Conservation (phyloP, 2,888 invertebrate species). For the Operophtera brumata region DNA sequence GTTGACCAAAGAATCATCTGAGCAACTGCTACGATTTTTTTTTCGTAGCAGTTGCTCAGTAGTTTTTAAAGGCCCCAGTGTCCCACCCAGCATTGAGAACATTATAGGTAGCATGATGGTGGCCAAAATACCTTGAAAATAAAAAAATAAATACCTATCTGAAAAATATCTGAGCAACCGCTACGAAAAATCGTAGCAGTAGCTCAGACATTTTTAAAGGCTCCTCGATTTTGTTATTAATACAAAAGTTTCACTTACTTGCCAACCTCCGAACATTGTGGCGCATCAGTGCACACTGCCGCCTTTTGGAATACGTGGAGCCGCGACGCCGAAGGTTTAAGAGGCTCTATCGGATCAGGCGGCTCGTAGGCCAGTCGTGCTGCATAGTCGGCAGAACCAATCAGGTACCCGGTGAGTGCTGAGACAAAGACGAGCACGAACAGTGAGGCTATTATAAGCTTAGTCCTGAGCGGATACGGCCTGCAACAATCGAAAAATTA, state of each 20-base stretch:
- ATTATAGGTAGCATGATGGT: no score
- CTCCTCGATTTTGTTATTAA: no score
- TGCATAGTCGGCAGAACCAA: constrained; percentile 50
- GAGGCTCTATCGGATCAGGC: constrained; percentile 83
- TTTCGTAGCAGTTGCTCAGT: no score
- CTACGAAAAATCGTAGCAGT: no score
- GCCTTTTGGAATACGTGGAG: constrained; percentile 84
- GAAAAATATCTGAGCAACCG: no score
- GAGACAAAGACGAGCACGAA: constrained; percentile 55
- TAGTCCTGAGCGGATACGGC: constrained; percentile 57
- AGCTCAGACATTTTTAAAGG: no score
- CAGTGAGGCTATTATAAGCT: constrained; percentile 51
- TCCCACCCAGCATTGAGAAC: no score
- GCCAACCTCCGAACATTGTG: constrained; percentile 88
- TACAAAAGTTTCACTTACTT: constrained; percentile 76
- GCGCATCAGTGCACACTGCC: constrained; percentile 89
- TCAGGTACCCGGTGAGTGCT: constrained; percentile 59
- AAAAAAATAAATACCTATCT: no score
- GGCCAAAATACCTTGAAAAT: no score
- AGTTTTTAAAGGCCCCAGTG: no score
- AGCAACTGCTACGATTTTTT: no score
- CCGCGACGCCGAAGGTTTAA: constrained; percentile 84
- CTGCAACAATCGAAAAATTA: constrained; percentile 51
- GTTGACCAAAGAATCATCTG: no score
- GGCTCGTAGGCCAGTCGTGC: constrained; percentile 63